phyloP scores from a whole-genome alignment of 2,113 vertebrate genomes.

The Limanda limanda region DNA sequence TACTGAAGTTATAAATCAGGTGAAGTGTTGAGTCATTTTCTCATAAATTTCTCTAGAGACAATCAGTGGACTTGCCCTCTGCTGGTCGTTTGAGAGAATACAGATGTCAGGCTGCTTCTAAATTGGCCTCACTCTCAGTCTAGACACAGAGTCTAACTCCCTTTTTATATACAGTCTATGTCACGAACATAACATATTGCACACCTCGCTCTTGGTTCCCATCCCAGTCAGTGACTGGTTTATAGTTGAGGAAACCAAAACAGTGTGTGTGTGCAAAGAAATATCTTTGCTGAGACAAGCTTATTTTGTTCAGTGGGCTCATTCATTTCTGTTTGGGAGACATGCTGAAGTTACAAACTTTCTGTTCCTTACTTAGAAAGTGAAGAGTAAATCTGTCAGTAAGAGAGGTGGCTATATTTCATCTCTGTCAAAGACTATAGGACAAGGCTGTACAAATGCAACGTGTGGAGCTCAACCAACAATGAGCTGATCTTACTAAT shows the following conservation, averaged over 20 bases:
- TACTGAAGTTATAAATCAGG: no score
- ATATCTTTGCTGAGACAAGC: background rate
- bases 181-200: no score
- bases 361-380: conserved; percentile 23
- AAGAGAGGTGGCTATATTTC: background rate
- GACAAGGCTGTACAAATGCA: background rate
- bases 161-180: no score
- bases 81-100: no score
- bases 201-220: no score
- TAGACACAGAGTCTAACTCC: no score
- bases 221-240: background rate
- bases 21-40: no score
- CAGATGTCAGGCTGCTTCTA: no score
- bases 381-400: conserved; percentile 7
- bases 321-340: conserved; percentile 27
- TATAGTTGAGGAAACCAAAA: background rate
- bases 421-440: background rate
- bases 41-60: no score
- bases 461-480: background rate
- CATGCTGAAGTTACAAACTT: conserved; percentile 4
- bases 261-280: background rate
- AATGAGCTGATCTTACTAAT: background rate
- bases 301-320: conserved; percentile 21
- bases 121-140: no score
- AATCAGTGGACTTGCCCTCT: no score